Conservation (phyloP, 1,140 invertebrate genomes). For the Drosophila carrolli region DNA sequence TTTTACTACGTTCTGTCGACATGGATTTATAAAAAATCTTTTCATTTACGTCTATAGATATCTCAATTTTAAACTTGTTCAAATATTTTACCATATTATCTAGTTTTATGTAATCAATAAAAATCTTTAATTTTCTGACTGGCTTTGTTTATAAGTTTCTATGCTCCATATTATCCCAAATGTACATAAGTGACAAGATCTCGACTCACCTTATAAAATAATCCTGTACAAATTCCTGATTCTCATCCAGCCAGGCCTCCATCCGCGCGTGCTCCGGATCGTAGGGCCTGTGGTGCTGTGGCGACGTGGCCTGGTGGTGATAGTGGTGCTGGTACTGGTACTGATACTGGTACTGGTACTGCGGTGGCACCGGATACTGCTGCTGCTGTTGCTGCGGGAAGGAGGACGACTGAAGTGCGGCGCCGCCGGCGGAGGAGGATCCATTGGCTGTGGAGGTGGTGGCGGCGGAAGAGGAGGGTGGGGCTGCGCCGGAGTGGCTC, state of each 20-base stretch:
- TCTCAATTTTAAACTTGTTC: too few species aligned
- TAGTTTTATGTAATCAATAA: too few species aligned
- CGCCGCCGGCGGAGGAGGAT: slow-evolving; percentile 47
- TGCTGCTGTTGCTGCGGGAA: slow-evolving; percentile 53
- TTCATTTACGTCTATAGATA: too few species aligned
- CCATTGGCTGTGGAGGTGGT: slow-evolving; percentile 33
- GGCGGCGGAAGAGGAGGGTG: slow-evolving; percentile 17
- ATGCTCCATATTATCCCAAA: too few species aligned
- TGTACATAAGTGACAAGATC: background rate
- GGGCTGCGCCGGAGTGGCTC: slow-evolving; percentile 63
- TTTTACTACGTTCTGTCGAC: too few species aligned
- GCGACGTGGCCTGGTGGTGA: slow-evolving; percentile 84
- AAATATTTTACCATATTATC: too few species aligned
- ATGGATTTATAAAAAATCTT: too few species aligned
- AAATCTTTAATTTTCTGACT: too few species aligned
- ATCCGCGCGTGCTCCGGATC: slow-evolving; percentile 94
- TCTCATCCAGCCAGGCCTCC: slow-evolving; percentile 97
- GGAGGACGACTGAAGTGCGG: background rate
- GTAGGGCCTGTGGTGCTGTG: slow-evolving; percentile 86
- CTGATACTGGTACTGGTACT: slow-evolving; percentile 47
- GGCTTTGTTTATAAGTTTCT: too few species aligned
- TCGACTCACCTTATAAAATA: slow-evolving; percentile 94
- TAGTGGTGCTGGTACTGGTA: slow-evolving; percentile 60
- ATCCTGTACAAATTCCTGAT: slow-evolving; percentile 97
- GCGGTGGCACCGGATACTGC: slow-evolving; percentile 49